Percentiles rank a stretch among this genome's conserved stretches.
Evolutionary conservation across 2,797 vertebrate species (phyloP).

Genomic region (Diplodus puntazzo): DNA sequence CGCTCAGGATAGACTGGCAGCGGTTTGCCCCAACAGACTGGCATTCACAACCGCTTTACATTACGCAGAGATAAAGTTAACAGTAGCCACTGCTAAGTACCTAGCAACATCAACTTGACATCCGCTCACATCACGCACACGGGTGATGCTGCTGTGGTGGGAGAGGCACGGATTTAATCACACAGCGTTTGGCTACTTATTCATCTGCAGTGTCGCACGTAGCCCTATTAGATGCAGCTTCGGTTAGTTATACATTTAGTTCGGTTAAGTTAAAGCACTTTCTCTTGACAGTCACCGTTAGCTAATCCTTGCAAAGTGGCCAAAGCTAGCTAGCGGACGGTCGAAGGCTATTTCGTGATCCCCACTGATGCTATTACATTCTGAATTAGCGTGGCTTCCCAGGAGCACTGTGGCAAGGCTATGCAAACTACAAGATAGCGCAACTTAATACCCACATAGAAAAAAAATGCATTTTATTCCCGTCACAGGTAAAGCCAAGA

Average conservation of each 20-base stretch:
- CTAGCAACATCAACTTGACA: constrained; percentile 71
- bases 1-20: neutral
- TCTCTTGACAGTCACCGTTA: constrained; percentile 41
- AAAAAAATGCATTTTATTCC: constrained; percentile 55
- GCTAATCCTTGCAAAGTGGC: constrained; percentile 63
- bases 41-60: neutral
- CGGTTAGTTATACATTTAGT: constrained; percentile 24
- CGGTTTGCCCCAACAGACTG: neutral
- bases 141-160: constrained; percentile 64
- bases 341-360: constrained; percentile 45
- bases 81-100: constrained; percentile 15
- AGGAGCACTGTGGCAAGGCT: constrained; percentile 23
- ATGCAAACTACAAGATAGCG: constrained; percentile 6
- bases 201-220: constrained; percentile 27
- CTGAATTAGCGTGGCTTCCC: constrained; percentile 46
- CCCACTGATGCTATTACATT: constrained; percentile 54
- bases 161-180: constrained; percentile 62
- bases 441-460: constrained; percentile 27
- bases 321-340: constrained; percentile 65
- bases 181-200: constrained; percentile 45
- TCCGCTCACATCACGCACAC: constrained; percentile 62
- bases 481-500: constrained; percentile 28
- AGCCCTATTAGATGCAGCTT: neutral
- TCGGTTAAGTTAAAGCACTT: constrained; percentile 52
- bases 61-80: constrained; percentile 36